Percentiles rank a stretch among this genome's conserved stretches.
Conservation (phyloP, 2,113 vertebrate genomes). For the Cyanoramphus novaezelandiae region DNA sequence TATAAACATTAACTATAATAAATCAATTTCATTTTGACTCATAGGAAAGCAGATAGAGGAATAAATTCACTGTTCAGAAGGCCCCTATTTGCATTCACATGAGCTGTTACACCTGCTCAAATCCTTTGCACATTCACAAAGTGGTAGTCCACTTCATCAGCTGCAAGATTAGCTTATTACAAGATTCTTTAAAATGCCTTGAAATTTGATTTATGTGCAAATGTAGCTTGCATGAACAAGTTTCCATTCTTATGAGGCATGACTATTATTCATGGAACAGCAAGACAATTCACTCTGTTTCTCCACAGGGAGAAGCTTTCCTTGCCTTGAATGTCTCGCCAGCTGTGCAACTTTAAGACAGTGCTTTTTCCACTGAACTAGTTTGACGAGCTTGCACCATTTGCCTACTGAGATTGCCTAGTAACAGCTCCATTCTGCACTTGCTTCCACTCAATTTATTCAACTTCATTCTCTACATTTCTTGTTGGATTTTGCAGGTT, state of each 20-base stretch:
- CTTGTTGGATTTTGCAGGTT: constrained; percentile 28
- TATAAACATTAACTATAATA: not conserved
- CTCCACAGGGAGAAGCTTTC: constrained; percentile 18
- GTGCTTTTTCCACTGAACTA: constrained; percentile 16
- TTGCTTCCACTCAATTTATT: constrained; percentile 34
- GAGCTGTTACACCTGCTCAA: not conserved
- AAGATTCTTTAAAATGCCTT: not conserved
- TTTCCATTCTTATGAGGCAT: not conserved
- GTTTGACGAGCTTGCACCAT: constrained; percentile 58
- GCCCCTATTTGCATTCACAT: not conserved
- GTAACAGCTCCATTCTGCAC: constrained; percentile 39
- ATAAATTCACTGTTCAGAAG: not conserved
- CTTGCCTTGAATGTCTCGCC: not conserved
- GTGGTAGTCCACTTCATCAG: not conserved
- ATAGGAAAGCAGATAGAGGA: not conserved
- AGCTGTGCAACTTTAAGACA: constrained; percentile 55
- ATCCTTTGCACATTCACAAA: not conserved
- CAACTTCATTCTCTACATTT: not conserved
- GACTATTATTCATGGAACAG: constrained; percentile 43
- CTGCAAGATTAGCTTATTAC: not conserved
- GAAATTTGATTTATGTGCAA: constrained; percentile 16
- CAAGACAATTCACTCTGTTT: constrained; percentile 40
- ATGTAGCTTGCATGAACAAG: not conserved
- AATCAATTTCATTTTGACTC: not conserved
- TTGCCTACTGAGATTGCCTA: constrained; percentile 69